Base-by-base conservation (phyloP, 2,888 invertebrate genomes). In the Anoncus sp. region DNA sequence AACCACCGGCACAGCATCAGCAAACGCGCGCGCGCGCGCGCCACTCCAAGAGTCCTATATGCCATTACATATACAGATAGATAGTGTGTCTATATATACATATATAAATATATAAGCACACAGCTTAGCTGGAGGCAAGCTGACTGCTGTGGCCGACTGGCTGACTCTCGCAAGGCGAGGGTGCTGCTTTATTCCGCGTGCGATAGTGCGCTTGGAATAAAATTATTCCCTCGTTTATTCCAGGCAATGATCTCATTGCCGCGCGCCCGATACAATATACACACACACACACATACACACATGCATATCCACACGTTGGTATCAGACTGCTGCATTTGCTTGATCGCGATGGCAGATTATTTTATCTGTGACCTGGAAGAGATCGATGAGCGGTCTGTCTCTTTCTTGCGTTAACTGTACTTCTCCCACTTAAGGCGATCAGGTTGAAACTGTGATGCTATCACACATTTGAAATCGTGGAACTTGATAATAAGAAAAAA, bases 231-330 rank as follows among this genome's bases (percentile, higher is more conserved):
- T 88, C 86, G 87, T 87, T 87, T 90, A 90, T 90, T 90, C 85
- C 86, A 87, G 85, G 90, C 87, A 88, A 88, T 90, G 90, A 90
- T 90, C 89, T 90, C 90, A 90, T 90, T 90, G 89, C 85, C 83
- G 80, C 74, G 62, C 66, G 57, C 24, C 24, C 38, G 38, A 57
- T 57, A 47, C 16, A n/a, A n/a, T n/a, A n/a, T n/a, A n/a, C n/a
- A n/a, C n/a, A n/a, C n/a, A n/a, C n/a, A n/a, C n/a, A n/a, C n/a
- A n/a, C n/a, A n/a, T n/a, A n/a, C n/a, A n/a, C n/a, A 38, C 2
- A 45, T 53, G 55, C 53, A 35, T 35, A 12, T 3, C 18, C 14
- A 31, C 27, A 53, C 49, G 27, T 24, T 35, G 16, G n/a, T 47
- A 57, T 55, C 27, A 40, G 47, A 40, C 47, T 45, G 51, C 59